Evolutionary conservation across 2,888 invertebrate genomes (phyloP).

Genomic region (Epiblema foenella): DNA sequence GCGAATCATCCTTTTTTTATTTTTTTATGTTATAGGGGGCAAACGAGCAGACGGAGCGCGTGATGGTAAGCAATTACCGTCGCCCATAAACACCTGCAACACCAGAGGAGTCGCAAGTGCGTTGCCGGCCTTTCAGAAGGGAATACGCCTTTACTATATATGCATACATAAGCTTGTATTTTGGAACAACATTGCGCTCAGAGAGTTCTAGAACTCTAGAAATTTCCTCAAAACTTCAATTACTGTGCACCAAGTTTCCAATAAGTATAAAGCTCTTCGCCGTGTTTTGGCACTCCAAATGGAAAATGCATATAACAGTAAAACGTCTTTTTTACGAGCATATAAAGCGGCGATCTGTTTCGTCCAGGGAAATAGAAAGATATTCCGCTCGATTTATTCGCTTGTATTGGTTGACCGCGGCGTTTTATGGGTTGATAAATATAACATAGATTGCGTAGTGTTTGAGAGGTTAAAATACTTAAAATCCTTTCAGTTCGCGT

Average conservation of each 20-base stretch:
- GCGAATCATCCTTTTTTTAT: too few species aligned
- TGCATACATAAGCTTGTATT: background rate
- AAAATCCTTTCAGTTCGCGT: background rate
- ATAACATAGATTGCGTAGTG: constrained; percentile 1
- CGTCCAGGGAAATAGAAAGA: constrained; percentile 40
- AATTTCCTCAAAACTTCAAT: constrained; percentile 1
- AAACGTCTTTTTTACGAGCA: constrained; percentile 39
- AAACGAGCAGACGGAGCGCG: too few species aligned
- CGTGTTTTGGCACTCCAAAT: constrained; percentile 40
- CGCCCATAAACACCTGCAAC: too few species aligned
- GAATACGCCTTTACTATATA: too few species aligned
- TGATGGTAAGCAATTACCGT: too few species aligned
- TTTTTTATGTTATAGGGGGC: too few species aligned
- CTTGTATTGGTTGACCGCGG: constrained; percentile 32
- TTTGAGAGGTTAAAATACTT: background rate
- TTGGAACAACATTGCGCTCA: background rate
- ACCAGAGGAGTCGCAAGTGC: too few species aligned
- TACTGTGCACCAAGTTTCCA: constrained; percentile 26
- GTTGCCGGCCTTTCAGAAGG: too few species aligned
- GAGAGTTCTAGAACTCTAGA: background rate
- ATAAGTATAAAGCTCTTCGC: constrained; percentile 36
- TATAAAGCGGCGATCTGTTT: constrained; percentile 36
- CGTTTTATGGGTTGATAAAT: constrained; percentile 18
- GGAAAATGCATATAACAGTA: constrained; percentile 43
- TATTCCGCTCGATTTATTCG: constrained; percentile 33